Evolutionary conservation across 1,140 invertebrate genomes (phyloP).

Genomic region (Drosophila nigromelanica): DNA sequence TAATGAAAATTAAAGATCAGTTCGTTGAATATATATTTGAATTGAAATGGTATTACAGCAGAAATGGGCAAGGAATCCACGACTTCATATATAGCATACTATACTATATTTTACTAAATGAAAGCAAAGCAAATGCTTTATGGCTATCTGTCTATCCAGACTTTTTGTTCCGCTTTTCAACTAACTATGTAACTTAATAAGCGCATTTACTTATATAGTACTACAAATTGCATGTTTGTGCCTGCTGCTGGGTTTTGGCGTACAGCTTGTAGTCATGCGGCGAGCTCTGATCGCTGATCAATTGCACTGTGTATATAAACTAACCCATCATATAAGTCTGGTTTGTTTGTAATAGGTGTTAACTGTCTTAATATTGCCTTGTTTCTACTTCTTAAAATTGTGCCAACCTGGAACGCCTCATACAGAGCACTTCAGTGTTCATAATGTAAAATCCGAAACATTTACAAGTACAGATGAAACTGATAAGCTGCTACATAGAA

Average conservation of each 20-base stretch:
- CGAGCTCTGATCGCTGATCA: conserved; percentile 29
- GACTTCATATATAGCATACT: conserved; percentile 82
- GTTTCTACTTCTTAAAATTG: conserved; percentile 68
- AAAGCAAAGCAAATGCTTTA: conserved; percentile 10
- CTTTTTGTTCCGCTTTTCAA: conserved; percentile 71
- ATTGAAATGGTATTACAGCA: conserved; percentile 50
- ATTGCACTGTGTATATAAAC: conserved; percentile 75
- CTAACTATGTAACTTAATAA: conserved; percentile 40
- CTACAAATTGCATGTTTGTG: conserved; percentile 75
- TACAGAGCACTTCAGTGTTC: conserved; percentile 84
- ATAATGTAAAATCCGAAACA: conserved; percentile 77
- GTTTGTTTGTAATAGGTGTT: conserved; percentile 73
- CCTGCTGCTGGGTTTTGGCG: conserved; percentile 74
- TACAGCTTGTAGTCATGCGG: conserved; percentile 66
- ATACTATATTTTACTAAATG: conserved; percentile 7
- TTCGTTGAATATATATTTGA: conserved; percentile 24
- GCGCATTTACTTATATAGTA: conserved; percentile 59
- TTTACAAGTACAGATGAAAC: conserved; percentile 80
- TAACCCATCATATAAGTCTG: conserved; percentile 62
- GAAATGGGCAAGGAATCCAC: conserved; percentile 72
- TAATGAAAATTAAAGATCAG: conserved; percentile 51
- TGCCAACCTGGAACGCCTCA: conserved; percentile 66
- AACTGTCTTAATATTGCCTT: conserved; percentile 77
- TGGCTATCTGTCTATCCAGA: conserved; percentile 40
- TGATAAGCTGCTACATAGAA: conserved; percentile 80